phyloP scores from a whole-genome alignment of 2,113 vertebrate species.

The Salvelinus sp. region DNA sequence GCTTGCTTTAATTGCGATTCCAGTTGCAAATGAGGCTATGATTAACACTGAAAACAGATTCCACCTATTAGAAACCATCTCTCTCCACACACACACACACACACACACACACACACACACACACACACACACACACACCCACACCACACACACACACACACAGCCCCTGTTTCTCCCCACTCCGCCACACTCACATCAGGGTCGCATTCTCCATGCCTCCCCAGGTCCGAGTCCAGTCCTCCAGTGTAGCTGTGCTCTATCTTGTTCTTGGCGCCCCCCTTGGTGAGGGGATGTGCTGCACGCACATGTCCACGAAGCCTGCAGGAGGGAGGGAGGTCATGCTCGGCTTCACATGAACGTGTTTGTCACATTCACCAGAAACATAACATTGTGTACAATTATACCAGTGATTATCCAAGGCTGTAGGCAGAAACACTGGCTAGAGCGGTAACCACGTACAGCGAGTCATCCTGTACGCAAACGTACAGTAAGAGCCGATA shows the following conservation, averaged over 20 bases:
- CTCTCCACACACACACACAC: neutral
- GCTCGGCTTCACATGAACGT: neutral
- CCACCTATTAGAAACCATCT: neutral
- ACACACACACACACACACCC: neutral
- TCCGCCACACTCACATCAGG: constrained; percentile 84
- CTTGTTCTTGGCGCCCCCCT: constrained; percentile 87
- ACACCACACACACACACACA: no score
- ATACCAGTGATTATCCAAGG: neutral
- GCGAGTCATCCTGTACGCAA: neutral
- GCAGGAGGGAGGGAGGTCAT: neutral
- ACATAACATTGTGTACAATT: neutral
- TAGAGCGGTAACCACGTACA: neutral
- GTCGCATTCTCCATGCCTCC: constrained; percentile 97
- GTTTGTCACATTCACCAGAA: neutral
- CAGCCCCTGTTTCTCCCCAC: neutral
- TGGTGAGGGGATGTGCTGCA: constrained; percentile 95
- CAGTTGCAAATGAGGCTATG: neutral
- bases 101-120: neutral
- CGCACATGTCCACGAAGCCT: constrained; percentile 99
- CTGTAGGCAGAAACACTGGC: neutral
- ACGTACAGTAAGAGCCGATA: neutral
- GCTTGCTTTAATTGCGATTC: neutral
- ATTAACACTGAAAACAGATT: neutral
- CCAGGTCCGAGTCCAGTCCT: constrained; percentile 89
- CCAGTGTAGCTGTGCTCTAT: constrained; percentile 96